phyloP scores from a whole-genome alignment of 2,113 vertebrate genomes.

The Struthio camelus region DNA sequence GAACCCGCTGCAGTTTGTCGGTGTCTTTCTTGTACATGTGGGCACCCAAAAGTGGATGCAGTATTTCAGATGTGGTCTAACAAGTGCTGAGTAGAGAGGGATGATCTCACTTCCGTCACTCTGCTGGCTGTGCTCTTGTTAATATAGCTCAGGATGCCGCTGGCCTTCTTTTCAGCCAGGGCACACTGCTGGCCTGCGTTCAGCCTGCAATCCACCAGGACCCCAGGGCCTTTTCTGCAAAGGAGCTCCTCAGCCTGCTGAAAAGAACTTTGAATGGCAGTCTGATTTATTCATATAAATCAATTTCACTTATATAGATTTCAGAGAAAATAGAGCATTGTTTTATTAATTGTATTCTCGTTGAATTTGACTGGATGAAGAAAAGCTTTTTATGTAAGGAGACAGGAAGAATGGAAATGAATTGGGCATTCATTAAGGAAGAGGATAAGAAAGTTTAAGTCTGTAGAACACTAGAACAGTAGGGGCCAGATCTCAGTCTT shows the following conservation, averaged over 20 bases:
- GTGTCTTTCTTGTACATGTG: not conserved
- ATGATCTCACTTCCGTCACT: not conserved
- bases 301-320: not conserved
- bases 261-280: not conserved
- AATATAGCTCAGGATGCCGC: not conserved
- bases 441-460: not conserved
- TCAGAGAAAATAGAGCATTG: not conserved
- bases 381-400: not conserved
- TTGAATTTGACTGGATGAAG: not conserved
- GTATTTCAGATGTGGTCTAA: not conserved
- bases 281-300: not conserved
- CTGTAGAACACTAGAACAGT: not conserved
- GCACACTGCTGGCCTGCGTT: accelerated
- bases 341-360: not conserved
- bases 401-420: not conserved
- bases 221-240: not conserved
- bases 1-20: not conserved
- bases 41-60: not conserved
- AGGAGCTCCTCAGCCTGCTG: not conserved
- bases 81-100: not conserved
- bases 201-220: not conserved
- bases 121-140: not conserved
- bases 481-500: not conserved
- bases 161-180: not conserved
- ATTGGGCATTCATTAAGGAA: not conserved